These are phyloP conservation scores for Gymnocypris eckloni DNA, from an alignment of 2,797 vertebrate genomes.

Conservation along the genomic window DNA sequence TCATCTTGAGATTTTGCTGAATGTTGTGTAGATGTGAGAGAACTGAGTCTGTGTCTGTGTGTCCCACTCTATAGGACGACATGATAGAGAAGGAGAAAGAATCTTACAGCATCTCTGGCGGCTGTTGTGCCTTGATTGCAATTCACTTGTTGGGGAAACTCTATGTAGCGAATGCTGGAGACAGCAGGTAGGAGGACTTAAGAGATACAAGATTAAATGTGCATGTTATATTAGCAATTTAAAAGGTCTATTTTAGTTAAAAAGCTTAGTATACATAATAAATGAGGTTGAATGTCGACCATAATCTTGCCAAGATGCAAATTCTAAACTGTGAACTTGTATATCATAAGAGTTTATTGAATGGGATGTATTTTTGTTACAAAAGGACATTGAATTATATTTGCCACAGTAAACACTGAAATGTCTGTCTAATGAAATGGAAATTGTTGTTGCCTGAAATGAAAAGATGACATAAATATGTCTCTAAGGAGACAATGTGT, in stretches of 20 bases:
- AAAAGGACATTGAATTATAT: neutral
- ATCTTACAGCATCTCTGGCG: constrained; percentile 86
- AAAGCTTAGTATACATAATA: too few relatives aligned
- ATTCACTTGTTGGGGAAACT: constrained; percentile 93
- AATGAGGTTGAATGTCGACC: neutral
- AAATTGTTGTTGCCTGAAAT: neutral
- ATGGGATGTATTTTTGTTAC: neutral
- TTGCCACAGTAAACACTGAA: neutral
- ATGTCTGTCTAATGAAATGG: neutral
- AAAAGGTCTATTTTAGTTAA: neutral
- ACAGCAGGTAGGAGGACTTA: constrained; percentile 87
- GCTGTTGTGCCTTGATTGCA: constrained; percentile 93
- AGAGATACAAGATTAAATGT: neutral
- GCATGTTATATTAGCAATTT: neutral
- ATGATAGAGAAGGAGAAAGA: constrained; percentile 89
- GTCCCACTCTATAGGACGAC: constrained; percentile 81
- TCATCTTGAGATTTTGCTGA: neutral
- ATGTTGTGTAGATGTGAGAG: too few relatives aligned
- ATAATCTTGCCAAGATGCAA: neutral
- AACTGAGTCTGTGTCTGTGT: neutral
- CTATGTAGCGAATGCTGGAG: constrained; percentile 96
- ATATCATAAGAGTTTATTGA: neutral
- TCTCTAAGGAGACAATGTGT: neutral
- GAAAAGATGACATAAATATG: neutral
- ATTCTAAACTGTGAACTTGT: neutral